These are phyloP conservation scores for Drosophila tsacasi DNA, from an alignment of 1,140 invertebrate species.

Conservation along the genomic window DNA sequence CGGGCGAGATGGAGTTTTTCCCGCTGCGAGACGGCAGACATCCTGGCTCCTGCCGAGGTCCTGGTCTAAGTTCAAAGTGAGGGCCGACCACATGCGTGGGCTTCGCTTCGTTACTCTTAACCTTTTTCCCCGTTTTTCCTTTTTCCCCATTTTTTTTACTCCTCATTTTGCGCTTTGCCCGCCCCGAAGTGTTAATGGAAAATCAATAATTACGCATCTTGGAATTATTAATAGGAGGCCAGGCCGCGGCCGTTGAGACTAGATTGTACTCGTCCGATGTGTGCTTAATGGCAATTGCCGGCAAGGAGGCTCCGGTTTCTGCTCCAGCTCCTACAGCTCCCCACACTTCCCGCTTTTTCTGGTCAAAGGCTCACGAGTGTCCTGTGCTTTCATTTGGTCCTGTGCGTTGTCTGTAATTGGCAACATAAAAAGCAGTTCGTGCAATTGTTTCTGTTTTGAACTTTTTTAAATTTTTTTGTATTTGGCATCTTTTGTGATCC, in stretches of 20 bases:
- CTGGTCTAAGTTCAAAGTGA: slow-evolving; percentile 78
- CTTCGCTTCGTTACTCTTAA: slow-evolving; percentile 45
- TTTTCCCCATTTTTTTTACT: slow-evolving; percentile 27
- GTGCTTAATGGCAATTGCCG: slow-evolving; percentile 41
- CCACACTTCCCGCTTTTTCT: background rate
- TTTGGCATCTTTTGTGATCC: slow-evolving; percentile 40
- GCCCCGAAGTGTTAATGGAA: slow-evolving; percentile 79
- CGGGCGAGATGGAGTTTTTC: slow-evolving; percentile 63
- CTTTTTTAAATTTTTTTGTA: slow-evolving; percentile 31
- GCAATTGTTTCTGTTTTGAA: slow-evolving; percentile 59
- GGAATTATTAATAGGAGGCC: slow-evolving; percentile 77
- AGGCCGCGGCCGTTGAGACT: slow-evolving; percentile 5
- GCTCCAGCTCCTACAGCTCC: background rate
- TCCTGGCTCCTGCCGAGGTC: slow-evolving; percentile 45
- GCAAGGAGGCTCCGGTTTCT: slow-evolving; percentile 2
- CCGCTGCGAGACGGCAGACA: slow-evolving; percentile 55
- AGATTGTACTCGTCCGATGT: slow-evolving; percentile 14
- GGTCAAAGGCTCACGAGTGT: slow-evolving; percentile 38
- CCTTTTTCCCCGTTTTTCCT: slow-evolving; percentile 33
- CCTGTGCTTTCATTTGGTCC: slow-evolving; percentile 18
- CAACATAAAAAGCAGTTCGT: slow-evolving; percentile 59
- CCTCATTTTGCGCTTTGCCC: slow-evolving; percentile 40
- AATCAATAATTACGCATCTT: slow-evolving; percentile 84
- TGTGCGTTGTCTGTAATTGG: slow-evolving; percentile 63
- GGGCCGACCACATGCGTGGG: slow-evolving; percentile 57